A percentile compares a stretch with the other conserved stretches of the same genome.
These are phyloP conservation scores for Mantis religiosa DNA, from an alignment of 2,888 invertebrate genomes.

Conservation along the genomic window DNA sequence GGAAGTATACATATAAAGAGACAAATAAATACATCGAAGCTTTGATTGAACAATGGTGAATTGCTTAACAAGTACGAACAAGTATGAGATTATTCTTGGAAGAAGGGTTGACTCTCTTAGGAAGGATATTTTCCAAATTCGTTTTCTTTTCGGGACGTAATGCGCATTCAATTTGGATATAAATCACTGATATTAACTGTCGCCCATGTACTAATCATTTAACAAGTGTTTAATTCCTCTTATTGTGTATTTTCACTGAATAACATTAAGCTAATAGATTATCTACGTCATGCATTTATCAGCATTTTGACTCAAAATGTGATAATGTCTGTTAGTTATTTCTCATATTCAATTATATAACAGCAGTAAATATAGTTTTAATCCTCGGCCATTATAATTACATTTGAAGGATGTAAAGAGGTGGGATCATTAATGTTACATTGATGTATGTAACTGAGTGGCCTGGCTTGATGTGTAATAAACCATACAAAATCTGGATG, in stretches of 20 bases:
- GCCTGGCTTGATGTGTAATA: background rate
- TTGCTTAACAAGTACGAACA: too few species aligned
- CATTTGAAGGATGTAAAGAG: background rate
- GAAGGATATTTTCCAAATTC: too few species aligned
- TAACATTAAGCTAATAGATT: background rate
- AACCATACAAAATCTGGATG: background rate
- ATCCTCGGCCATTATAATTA: background rate
- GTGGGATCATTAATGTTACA: background rate
- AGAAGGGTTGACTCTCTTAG: too few species aligned
- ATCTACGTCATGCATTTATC: background rate
- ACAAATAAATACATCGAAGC: too few species aligned
- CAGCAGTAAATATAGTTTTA: background rate
- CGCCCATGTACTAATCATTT: too few species aligned
- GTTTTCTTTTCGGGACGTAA: too few species aligned
- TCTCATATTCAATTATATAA: background rate
- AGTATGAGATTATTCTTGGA: too few species aligned
- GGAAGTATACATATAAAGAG: too few species aligned
- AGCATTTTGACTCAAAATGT: background rate
- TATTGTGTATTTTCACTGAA: background rate
- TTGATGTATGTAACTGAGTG: background rate
- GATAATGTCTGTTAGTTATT: background rate
- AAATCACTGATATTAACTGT: too few species aligned
- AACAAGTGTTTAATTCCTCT: too few species aligned
- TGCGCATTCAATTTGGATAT: too few species aligned
- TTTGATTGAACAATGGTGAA: too few species aligned